Evolutionary conservation across 1,140 invertebrate genomes (phyloP).

Genomic region (Neodiprion fabricii): DNA sequence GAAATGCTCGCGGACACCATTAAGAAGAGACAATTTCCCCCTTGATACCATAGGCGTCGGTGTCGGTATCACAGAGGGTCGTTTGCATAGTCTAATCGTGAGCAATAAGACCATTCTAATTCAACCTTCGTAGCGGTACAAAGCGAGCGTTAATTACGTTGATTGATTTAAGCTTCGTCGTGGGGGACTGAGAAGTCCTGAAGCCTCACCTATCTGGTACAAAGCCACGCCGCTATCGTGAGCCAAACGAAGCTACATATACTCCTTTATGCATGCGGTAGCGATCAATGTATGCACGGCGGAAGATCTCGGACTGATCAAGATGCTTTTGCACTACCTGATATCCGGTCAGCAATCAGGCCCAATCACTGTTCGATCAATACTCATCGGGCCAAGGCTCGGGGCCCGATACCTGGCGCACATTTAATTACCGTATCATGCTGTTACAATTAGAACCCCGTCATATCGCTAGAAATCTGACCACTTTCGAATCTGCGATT

Average conservation of each 20-base stretch:
- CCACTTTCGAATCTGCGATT: too few relatives aligned
- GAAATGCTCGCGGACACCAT: background rate
- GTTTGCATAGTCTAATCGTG: background rate
- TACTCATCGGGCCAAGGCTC: background rate
- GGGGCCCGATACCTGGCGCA: background rate
- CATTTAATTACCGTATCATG: background rate
- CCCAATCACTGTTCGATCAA: background rate
- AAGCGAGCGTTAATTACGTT: constrained; percentile 54
- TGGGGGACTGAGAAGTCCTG: constrained; percentile 32
- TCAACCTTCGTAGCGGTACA: constrained; percentile 42
- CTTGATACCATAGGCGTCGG: background rate
- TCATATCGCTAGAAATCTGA: too few relatives aligned
- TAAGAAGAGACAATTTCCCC: background rate
- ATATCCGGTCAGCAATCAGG: background rate
- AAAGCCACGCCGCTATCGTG: constrained; percentile 1
- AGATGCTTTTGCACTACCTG: background rate
- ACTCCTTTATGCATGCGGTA: background rate
- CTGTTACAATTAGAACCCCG: too few relatives aligned
- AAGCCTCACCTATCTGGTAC: background rate
- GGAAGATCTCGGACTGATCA: background rate
- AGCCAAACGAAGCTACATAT: background rate
- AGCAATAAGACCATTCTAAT: constrained; percentile 35
- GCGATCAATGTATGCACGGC: background rate
- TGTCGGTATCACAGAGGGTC: background rate
- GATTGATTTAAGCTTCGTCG: constrained; percentile 53